A percentile compares a stretch with the other conserved stretches of the same genome.
These are phyloP conservation scores for Enteromius radiatus DNA, from an alignment of 2,797 vertebrate species.

Conservation along the genomic window DNA sequence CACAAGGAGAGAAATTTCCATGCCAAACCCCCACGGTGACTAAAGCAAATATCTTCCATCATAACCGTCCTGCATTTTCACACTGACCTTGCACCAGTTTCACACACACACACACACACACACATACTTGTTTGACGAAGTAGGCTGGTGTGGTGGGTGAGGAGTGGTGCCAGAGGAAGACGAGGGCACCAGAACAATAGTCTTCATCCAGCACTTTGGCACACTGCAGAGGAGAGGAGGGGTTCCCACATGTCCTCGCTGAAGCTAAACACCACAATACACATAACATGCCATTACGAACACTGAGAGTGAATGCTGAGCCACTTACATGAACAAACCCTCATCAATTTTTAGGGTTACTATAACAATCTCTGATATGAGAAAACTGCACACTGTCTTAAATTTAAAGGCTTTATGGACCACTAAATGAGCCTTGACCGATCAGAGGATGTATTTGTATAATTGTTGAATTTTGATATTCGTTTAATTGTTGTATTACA, in stretches of 20 bases:
- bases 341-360: not conserved
- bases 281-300: constrained; percentile 31
- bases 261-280: constrained; percentile 18
- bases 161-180: constrained; percentile 65
- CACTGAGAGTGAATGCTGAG: not conserved
- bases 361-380: not conserved
- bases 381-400: not conserved
- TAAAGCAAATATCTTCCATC: constrained; percentile 20
- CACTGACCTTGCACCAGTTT: constrained; percentile 36
- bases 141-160: constrained; percentile 25
- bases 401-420: not conserved
- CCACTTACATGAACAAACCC: not conserved
- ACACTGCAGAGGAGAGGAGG: constrained; percentile 73
- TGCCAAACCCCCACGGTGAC: constrained; percentile 12
- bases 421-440: not conserved
- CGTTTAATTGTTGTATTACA: not conserved
- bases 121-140: constrained; percentile 26
- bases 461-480: not conserved
- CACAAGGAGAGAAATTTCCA: not conserved
- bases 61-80: constrained; percentile 4
- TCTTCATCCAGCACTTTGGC: constrained; percentile 73
- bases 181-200: constrained; percentile 71
- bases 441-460: not conserved
- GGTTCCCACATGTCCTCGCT: not conserved
- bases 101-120: constrained; percentile 31